Evolutionary conservation across 1,140 invertebrate species (phyloP).

Genomic region (Cherax destructor): DNA sequence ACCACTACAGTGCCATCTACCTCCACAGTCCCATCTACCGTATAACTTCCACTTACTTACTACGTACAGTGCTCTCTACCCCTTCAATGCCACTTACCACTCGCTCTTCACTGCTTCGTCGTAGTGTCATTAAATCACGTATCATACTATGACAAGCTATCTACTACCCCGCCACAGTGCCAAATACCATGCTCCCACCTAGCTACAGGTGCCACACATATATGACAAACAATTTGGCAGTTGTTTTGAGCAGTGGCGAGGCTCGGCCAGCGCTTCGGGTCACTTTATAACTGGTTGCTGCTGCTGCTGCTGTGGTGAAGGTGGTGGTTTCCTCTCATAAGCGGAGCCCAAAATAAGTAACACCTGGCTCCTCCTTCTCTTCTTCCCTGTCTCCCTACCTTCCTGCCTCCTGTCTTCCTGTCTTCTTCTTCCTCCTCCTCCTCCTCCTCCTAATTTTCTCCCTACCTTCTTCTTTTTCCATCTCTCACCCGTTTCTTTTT

Average conservation of each 20-base stretch:
- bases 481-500: neutral
- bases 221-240: conserved; percentile 13
- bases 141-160: neutral
- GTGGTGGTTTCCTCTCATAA: conserved; percentile 53
- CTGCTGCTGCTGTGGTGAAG: conserved; percentile 18
- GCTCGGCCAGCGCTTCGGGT: conserved; percentile 21
- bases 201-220: neutral
- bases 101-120: neutral
- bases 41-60: no score
- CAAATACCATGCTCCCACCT: neutral
- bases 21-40: neutral
- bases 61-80: no score
- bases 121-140: no score
- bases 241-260: neutral
- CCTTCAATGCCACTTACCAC: no score
- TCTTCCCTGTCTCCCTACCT: neutral
- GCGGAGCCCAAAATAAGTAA: conserved; percentile 55
- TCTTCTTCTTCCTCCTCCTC: neutral
- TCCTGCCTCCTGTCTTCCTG: neutral
- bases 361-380: conserved; percentile 42
- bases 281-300: conserved; percentile 55
- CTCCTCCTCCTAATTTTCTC: neutral
- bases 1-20: neutral
- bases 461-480: neutral
- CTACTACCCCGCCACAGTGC: neutral